Evolutionary conservation across 2,888 invertebrate genomes (phyloP), one percentile per base, ranked within the genome.

Genomic region (Scaptomyza polygonia): DNA sequence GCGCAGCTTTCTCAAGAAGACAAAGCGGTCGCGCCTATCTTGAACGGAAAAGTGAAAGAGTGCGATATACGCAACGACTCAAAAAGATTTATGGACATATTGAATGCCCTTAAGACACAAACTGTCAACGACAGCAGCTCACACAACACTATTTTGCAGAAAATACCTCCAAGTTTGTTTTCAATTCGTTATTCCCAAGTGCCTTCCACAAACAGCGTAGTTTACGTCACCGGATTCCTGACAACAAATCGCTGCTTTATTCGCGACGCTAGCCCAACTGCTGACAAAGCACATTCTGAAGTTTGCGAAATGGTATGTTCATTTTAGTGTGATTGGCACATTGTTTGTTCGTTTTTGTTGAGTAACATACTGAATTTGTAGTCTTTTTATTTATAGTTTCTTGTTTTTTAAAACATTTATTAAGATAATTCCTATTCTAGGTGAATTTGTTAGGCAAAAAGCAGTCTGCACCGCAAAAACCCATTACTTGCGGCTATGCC

Each of bases 181-280:
- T 4, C 8, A 21, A 2, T 27, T 2, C 4, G 8, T 2, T 52
- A 42, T 3, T 49, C 58, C 0, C 21, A 29, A 14, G 44, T 63
- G 58, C 80, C 80, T 7, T 7, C 16, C 5, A 70, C n/a, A 39
- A 51, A 66, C 3, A 67, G 56, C n/a, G 5, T 48, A 18, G 67
- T 80, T 8, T 58, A 29, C 32, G 12, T 85, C 0, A 49, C 25
- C 0, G 59, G 59, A 11, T 84, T 80, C 40, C 11, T 21, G 3
- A 70, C 67, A 0, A 6, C 70, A 2, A 78, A 85, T 58, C 57
- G 62, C 14, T 85, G 82, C 21, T 55, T 54, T 18, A 14, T 85
- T 0, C 79, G 79, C 8, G 63, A 63, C 7, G 64, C 59, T 11
- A 67, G 62, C 36, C 49, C 54, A 59, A 1, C 25, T 5, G 67